Evolutionary conservation across 2,113 vertebrate species (phyloP), one percentile per base, ranked within the genome.

Genomic region (Eurypyga helias): DNA sequence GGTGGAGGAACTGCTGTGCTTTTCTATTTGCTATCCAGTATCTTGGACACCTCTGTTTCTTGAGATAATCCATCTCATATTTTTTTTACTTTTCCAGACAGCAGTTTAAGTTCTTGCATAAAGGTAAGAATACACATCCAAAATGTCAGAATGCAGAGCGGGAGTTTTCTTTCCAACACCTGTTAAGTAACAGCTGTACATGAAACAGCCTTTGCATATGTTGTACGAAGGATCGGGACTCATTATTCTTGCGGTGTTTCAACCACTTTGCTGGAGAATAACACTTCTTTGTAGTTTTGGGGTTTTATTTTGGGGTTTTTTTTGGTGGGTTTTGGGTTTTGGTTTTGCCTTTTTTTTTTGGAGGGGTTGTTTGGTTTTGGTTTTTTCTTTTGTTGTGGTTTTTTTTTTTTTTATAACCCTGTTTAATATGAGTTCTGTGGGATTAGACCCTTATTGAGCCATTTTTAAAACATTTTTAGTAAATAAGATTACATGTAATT

Each of bases 271-370:
- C 23, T 67, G 46, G 17, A 70, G 24, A 67, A 11, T 45, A 17
- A 58, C 9, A 14, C 8, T 25, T 66, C 19, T 10, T 29, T 0
- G 1, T 5, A n/a, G 8, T 17, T 26, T 64, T 43, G 45, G 6
- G 6, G 7, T 41, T 10, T 46, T 75, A 7, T 2, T 25, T 73
- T 83, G n/a, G 8, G 4, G 14, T 49, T 34, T 10, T 9, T 6
- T 29, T 20, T 29, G 13, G n/a, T n/a, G 6, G 9, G 3, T 21
- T n/a, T 36, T 25, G 41, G 41, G 41, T 41, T 12, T 41, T 41
- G 41, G 41, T 41, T 41, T 41, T 41, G 41, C 41, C 12, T 41
- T 41, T 41, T 41, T 41, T 41, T 41, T 41, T 41, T 41, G 41
- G 41, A 12, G 41, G 41, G 41, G 41, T 41, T 41, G 41, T 41